Conservation (phyloP, 2,888 invertebrate genomes). For the Tuberolachnus salignus region DNA sequence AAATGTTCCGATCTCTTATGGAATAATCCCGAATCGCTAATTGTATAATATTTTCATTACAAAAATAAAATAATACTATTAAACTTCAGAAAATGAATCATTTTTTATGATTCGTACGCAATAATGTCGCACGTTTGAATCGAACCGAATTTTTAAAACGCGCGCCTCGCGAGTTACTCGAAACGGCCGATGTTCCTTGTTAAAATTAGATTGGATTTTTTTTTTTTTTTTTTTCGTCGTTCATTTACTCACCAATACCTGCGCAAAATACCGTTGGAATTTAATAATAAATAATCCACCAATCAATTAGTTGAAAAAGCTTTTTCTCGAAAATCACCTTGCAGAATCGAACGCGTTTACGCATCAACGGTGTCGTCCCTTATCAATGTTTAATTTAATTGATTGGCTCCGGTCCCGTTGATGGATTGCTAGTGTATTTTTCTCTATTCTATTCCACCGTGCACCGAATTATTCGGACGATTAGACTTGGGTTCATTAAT, state of each 20-base stretch:
- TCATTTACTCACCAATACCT: background rate
- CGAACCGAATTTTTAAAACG: conserved; percentile 9
- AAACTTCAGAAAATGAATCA: background rate
- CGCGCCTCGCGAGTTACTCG: background rate
- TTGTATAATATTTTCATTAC: too few species aligned
- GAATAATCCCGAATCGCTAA: too few species aligned
- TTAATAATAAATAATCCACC: conserved; percentile 41
- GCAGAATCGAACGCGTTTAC: conserved; percentile 31
- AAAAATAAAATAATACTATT: too few species aligned
- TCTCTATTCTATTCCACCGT: conserved; percentile 39
- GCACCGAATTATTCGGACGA: conserved; percentile 48
- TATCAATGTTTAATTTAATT: conserved; percentile 55
- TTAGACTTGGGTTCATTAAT: conserved; percentile 48
- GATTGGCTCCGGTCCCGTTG: conserved; percentile 36
- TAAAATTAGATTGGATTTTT: background rate
- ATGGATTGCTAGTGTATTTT: conserved; percentile 48
- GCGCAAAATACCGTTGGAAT: background rate
- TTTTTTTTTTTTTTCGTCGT: background rate
- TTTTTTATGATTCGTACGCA: background rate
- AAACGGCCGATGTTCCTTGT: background rate
- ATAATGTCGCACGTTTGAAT: conserved; percentile 1
- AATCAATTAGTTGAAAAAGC: conserved; percentile 50
- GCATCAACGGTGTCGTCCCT: conserved; percentile 48
- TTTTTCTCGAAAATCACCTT: conserved; percentile 38
- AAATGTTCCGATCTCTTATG: too few species aligned